phyloP scores from a whole-genome alignment of 2,888 invertebrate genomes.

The Eupeodes latifasciatus region DNA sequence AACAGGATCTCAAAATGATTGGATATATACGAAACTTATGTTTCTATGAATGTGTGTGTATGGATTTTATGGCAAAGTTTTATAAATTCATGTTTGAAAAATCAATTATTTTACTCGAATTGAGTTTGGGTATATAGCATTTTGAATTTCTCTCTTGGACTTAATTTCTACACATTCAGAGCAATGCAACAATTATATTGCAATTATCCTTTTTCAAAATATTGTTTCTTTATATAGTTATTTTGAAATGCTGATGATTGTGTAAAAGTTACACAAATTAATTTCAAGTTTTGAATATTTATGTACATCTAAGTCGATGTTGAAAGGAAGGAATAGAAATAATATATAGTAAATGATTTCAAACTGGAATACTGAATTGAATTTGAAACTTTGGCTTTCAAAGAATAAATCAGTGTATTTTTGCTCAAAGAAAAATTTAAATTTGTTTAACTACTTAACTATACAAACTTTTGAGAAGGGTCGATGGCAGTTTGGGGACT shows the following conservation, averaged over 20 bases:
- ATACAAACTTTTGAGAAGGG: no score
- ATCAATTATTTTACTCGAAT: conserved; percentile 7
- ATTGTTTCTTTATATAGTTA: neutral
- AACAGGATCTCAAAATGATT: conserved; percentile 22
- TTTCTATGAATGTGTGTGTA: neutral
- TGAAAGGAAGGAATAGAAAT: neutral
- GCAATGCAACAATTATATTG: neutral
- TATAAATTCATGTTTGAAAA: neutral
- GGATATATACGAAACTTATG: neutral
- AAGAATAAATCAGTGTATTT: no score
- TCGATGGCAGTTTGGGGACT: no score
- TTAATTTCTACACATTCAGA: neutral
- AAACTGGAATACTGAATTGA: neutral
- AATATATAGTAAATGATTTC: neutral
- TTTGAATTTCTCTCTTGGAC: neutral
- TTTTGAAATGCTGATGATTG: neutral
- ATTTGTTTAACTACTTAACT: no score
- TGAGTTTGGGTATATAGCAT: neutral
- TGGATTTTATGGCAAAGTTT: conserved; percentile 5
- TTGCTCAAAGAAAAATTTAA: no score
- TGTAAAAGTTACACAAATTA: neutral
- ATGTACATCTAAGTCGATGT: neutral
- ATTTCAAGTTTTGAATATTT: neutral
- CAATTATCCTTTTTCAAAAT: neutral
- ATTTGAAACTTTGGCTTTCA: no score